Conservation (phyloP, 1,140 invertebrate species). For the Dysdera silvatica region DNA sequence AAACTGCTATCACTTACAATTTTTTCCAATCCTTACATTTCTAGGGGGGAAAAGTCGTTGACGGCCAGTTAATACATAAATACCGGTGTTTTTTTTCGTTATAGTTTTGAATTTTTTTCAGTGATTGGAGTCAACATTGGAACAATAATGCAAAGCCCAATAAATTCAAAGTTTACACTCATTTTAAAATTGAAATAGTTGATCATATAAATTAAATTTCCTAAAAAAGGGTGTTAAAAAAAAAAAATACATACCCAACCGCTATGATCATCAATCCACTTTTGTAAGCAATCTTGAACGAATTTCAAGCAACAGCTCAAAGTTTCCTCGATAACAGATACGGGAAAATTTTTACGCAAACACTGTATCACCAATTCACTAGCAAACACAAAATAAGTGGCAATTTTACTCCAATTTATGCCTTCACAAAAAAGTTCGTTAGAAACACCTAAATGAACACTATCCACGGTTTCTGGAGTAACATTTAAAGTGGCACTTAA, state of each 20-base stretch:
- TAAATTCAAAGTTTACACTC: too few relatives aligned
- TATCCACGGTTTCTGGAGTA: slow-evolving; percentile 38
- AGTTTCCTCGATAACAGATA: slow-evolving; percentile 40
- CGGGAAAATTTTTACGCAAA: slow-evolving; percentile 37
- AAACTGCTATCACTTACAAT: too few relatives aligned
- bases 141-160: too few relatives aligned
- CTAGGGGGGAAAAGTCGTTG: too few relatives aligned
- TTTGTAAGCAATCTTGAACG: slow-evolving; percentile 6
- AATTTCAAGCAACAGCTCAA: slow-evolving; percentile 31
- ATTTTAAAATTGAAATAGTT: too few relatives aligned
- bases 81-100: too few relatives aligned
- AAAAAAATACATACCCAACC: slow-evolving; percentile 20
- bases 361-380: slow-evolving; percentile 43
- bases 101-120: too few relatives aligned
- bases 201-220: too few relatives aligned
- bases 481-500: slow-evolving; percentile 31
- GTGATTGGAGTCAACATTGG: too few relatives aligned
- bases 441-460: slow-evolving; percentile 41
- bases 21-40: too few relatives aligned
- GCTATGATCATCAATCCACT: slow-evolving; percentile 14
- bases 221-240: too few relatives aligned
- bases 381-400: slow-evolving; percentile 46
- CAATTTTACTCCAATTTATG: slow-evolving; percentile 46
- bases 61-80: too few relatives aligned
- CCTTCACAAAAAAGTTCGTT: slow-evolving; percentile 46